Evolutionary conservation across 2,888 invertebrate species (phyloP).

Genomic region (Bellardia pandia): DNA sequence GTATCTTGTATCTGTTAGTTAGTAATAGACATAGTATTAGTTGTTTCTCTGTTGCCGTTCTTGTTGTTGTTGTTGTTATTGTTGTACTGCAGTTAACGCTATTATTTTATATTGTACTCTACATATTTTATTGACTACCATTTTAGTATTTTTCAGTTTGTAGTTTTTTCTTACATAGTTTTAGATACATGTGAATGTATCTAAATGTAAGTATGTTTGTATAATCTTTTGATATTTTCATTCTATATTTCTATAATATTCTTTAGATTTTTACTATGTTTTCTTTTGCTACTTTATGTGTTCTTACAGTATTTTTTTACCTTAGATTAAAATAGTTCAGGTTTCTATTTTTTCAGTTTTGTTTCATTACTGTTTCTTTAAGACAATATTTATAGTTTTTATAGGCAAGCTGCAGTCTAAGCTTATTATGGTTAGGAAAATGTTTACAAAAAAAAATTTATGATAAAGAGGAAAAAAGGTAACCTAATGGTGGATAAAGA

Average conservation of each 20-base stretch:
- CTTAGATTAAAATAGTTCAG: conserved; percentile 44
- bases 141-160: conserved; percentile 38
- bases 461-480: background rate
- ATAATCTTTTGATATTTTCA: conserved; percentile 30
- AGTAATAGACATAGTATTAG: conserved; percentile 37
- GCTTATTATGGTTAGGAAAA: conserved; percentile 33
- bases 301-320: conserved; percentile 16
- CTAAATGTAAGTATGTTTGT: too few relatives aligned
- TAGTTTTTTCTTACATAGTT: background rate
- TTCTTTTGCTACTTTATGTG: conserved; percentile 31
- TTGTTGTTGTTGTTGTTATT: conserved; percentile 4
- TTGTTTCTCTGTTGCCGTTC: conserved; percentile 16
- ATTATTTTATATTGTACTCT: conserved; percentile 70
- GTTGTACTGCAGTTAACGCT: conserved; percentile 57
- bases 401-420: conserved; percentile 33
- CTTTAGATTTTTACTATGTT: conserved; percentile 25
- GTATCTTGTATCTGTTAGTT: conserved; percentile 54
- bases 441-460: background rate
- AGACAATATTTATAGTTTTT: conserved; percentile 15
- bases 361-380: background rate
- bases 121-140: conserved; percentile 69
- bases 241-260: conserved; percentile 42
- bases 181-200: background rate
- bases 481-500: conserved; percentile 11
- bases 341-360: conserved; percentile 31